Conservation (phyloP, 2,888 invertebrate genomes). For the Emmelina monodactyla region DNA sequence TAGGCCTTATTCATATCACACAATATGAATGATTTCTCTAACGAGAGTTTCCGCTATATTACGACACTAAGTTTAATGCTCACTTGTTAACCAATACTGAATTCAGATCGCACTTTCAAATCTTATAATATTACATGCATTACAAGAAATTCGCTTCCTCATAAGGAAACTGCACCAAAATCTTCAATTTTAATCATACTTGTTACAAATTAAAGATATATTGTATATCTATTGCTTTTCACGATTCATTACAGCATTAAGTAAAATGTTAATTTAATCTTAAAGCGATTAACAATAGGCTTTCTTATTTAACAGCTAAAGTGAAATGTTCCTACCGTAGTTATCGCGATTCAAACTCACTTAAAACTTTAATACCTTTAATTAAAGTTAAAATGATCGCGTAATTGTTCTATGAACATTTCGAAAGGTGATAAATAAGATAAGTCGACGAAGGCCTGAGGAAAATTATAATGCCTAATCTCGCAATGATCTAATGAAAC, state of each 20-base stretch:
- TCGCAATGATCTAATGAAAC: conserved; percentile 34
- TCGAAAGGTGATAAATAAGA: conserved; percentile 1
- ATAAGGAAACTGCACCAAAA: too few relatives aligned
- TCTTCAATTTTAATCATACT: too few relatives aligned
- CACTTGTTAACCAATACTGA: conserved; percentile 18
- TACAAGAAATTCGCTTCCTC: conserved; percentile 7
- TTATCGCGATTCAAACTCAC: too few relatives aligned
- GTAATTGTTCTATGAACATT: not conserved
- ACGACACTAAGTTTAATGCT: conserved; percentile 15
- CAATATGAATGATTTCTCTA: not conserved
- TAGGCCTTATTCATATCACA: too few relatives aligned
- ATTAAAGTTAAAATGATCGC: not conserved
- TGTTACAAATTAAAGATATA: too few relatives aligned
- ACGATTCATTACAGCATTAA: too few relatives aligned
- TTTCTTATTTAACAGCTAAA: too few relatives aligned
- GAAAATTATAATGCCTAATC: conserved; percentile 31
- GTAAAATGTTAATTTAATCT: too few relatives aligned
- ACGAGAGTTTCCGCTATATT: conserved; percentile 16
- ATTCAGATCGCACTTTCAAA: conserved; percentile 20
- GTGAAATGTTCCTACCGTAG: too few relatives aligned
- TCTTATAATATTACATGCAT: conserved; percentile 16
- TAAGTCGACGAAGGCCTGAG: conserved; percentile 20
- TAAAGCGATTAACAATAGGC: too few relatives aligned
- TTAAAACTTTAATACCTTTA: too few relatives aligned
- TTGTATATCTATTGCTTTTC: too few relatives aligned